Conservation (phyloP, 2,113 vertebrate species). For the Rhinolophus ferrumequinum region DNA sequence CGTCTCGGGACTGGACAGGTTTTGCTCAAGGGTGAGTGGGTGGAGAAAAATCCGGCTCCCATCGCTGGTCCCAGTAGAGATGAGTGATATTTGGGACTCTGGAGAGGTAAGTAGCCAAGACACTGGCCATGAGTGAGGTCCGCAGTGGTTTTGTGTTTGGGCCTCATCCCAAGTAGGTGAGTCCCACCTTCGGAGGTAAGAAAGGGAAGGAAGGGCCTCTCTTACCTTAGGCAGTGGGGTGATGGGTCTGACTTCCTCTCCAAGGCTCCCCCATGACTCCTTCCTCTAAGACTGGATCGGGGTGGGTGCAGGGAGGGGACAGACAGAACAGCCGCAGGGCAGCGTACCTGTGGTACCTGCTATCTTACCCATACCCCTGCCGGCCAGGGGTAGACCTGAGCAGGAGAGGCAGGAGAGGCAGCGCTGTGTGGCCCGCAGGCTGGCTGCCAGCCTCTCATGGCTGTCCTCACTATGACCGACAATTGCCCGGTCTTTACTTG, state of each 20-base stretch:
- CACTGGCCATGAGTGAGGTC: neutral
- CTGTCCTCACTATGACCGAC: accelerated
- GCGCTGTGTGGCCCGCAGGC: accelerated
- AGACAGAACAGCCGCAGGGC: neutral
- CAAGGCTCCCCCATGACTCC: neutral
- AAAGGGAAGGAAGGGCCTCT: neutral
- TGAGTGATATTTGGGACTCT: neutral
- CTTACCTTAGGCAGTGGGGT: neutral
- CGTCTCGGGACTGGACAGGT: neutral
- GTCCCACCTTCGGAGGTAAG: too few species aligned
- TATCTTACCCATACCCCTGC: neutral
- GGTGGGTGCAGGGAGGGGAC: accelerated
- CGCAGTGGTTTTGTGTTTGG: neutral
- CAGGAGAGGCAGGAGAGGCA: neutral
- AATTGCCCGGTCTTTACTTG: neutral
- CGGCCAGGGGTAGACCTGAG: neutral
- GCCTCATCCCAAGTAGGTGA: neutral
- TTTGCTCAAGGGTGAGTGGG: neutral
- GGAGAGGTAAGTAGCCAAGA: neutral
- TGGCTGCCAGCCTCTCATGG: neutral
- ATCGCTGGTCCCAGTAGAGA: neutral
- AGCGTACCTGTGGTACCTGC: neutral
- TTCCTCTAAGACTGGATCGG: too few species aligned
- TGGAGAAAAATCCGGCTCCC: neutral
- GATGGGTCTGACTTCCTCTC: neutral